Conservation (phyloP, 1,140 invertebrate species). For the Adelges cooleyi region DNA sequence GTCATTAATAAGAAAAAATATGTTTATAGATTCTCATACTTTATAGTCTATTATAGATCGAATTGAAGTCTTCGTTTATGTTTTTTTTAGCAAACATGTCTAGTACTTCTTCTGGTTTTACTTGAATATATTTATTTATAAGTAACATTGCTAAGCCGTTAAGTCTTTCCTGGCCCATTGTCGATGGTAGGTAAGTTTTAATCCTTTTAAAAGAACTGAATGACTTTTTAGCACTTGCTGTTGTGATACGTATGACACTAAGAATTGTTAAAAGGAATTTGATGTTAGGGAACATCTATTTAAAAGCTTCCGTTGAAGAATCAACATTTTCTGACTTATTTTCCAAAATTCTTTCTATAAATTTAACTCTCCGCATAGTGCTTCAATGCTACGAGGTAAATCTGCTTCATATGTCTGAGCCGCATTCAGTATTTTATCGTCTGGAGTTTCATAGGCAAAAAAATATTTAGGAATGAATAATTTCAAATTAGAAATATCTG, state of each 20-base stretch:
- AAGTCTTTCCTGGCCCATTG: background rate
- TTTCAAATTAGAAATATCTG: background rate
- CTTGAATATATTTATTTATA: no score
- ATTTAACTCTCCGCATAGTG: background rate
- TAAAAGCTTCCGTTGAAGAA: background rate
- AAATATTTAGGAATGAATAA: conserved; percentile 5
- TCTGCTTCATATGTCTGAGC: conserved; percentile 1
- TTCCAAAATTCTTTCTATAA: no score
- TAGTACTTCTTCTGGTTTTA: no score
- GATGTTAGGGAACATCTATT: background rate
- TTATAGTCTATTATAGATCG: no score
- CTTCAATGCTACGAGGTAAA: conserved; percentile 3
- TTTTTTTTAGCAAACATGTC: no score
- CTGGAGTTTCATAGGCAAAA: background rate
- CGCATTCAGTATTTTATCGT: conserved; percentile 1
- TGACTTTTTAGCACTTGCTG: background rate
- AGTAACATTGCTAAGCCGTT: no score
- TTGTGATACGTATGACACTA: background rate
- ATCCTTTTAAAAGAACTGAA: background rate
- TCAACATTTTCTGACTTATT: no score
- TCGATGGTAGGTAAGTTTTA: background rate
- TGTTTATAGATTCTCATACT: no score
- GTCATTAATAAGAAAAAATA: no score
- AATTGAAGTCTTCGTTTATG: no score
- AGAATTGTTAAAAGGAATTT: background rate